Base-by-base conservation (phyloP, 2,888 invertebrate genomes). In the Glyphotaelius pellucidus region DNA sequence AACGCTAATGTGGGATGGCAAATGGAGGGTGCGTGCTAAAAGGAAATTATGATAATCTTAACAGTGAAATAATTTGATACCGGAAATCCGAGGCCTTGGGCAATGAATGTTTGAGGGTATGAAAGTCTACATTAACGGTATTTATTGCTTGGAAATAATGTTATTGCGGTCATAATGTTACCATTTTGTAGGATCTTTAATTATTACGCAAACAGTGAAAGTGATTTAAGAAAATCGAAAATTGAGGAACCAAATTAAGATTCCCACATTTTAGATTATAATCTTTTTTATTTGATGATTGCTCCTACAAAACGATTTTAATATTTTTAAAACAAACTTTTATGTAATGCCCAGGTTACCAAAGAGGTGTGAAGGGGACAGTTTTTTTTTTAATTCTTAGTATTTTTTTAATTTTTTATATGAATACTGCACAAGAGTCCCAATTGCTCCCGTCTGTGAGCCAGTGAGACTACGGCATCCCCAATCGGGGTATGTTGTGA, bases 1-100 rank as follows among this genome's bases (percentile, higher is more conserved):
- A 31, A 79, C 35, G 79, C 38, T 32, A 42, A 32, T 79, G n/a
- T 19, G 79, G 35, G 19, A 15, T 14, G 47, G 79, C 35, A 80
- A 79, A 32, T 42, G 88, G 80, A 42, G 86, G n/a, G 25, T 32
- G 79, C 79, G 67, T 79, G 79, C 25, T 25, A 86, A 86, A 86
- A 86, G 42, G 81, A 32, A 81, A 32, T 81, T 15, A 81, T 32
- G 81, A 81, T 81, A 81, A 30, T 81, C 32, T 81, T 81, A 81
- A 32, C 19, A 81, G 32, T 81, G 31, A 81, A 81, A 81, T 81
- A 32, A 81, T 81, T 81, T 81, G 32, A 32, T 81, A 32, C 67
- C 67, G 67, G 67, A 67, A 67, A 67, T 67, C 67, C 67, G 67
- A 67, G 25, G 67, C 67, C 25, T 25, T 25, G 67, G 67, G 67